Base-by-base conservation (phyloP, 2,113 vertebrate species). In the Tyrannus savana region DNA sequence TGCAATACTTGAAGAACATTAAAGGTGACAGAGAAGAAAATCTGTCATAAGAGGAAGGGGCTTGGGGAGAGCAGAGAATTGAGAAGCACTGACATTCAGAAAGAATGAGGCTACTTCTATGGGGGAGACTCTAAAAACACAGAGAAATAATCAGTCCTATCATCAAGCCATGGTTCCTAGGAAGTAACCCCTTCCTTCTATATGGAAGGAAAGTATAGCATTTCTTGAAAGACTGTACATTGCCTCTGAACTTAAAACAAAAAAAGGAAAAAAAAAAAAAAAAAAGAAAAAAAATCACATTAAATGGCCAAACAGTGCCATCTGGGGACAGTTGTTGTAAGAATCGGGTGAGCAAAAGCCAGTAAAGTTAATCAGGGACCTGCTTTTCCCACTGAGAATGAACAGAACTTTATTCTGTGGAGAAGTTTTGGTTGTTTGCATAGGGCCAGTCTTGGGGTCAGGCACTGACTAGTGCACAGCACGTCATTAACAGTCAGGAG, bases 281-380 rank as follows among this genome's bases (percentile, higher is more conserved):
- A 14, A 56, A 19, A 58, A 59, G 69, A 52, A 44, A 33, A 56
- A 23, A 18, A 10, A 41, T 16, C 21, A 37, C 6, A 13, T 84
- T 27, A 89, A 59, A 47, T 52, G 37, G 73, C 56, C 56, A n/a
- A 91, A 90, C 73, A 91, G 74, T 93, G 90, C 95, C 92, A 91
- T 35, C 92, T 93, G 87, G 82, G 62, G 82, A 85, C 88, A 55
- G 42, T 39, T 79, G 5, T 39, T 6, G 0, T 55, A 81, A 80
- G 33, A 89, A 41, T 5, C 49, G 19, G 19, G 25, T 59, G 25
- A 81, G 33, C 8, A 62, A 69, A 72, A 62, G 31, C 25, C 71
- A 52, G 8, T 31, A 10, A 42, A 58, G 4, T 53, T 74, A 50
- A 80, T 56, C 39, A 76, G 66, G 37, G 28, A 76, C 27, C 5